phyloP scores from a whole-genome alignment of 2,113 vertebrate genomes.

The Chinchilla lanigera region DNA sequence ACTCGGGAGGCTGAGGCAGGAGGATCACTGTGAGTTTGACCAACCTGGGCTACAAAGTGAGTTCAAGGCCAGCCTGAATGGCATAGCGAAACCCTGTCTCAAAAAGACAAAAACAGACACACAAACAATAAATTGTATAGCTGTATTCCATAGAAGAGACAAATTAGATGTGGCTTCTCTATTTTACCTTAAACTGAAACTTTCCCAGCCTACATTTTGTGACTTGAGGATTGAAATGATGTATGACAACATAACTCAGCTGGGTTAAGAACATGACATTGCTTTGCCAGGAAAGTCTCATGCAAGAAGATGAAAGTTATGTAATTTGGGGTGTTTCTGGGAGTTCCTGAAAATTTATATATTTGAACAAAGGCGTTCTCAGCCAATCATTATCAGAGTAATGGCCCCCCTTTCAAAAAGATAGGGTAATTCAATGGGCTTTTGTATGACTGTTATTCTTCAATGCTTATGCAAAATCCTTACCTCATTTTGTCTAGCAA shows the following conservation, averaged over 20 bases:
- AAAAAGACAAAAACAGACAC: no score
- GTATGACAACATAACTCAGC: background rate
- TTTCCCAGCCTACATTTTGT: background rate
- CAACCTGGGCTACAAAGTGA: no score
- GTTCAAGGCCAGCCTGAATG: no score
- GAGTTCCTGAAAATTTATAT: background rate
- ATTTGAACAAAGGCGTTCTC: slow-evolving; percentile 29
- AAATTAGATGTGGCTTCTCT: background rate
- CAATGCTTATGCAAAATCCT: slow-evolving; percentile 12
- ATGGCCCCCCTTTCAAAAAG: background rate
- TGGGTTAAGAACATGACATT: background rate
- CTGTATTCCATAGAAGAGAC: background rate
- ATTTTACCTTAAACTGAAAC: background rate
- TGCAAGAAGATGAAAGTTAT: slow-evolving; percentile 14
- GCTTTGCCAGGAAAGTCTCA: background rate
- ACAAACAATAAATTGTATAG: background rate
- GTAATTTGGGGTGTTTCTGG: background rate
- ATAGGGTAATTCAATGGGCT: background rate
- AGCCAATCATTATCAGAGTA: background rate
- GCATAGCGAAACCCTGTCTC: no score
- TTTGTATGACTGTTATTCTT: background rate
- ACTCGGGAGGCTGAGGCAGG: no score
- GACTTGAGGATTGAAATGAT: background rate
- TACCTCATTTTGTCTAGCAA: background rate
- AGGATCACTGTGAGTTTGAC: no score